A percentile compares a stretch with the other conserved stretches of the same genome.
phyloP scores from a whole-genome alignment of 2,888 invertebrate species.

The Sinotaia quadrata region DNA sequence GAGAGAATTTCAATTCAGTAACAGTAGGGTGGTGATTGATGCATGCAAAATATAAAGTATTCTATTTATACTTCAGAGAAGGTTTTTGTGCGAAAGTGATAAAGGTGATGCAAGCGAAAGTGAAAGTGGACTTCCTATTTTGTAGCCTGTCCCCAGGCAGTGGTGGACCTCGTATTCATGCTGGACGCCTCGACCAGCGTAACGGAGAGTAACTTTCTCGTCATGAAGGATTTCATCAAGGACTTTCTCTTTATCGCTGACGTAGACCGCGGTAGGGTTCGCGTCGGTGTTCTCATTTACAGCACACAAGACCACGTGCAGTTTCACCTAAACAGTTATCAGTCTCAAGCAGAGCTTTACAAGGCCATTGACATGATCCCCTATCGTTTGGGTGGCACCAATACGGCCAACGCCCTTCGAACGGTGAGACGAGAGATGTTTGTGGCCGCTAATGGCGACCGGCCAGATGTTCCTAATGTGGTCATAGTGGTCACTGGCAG shows the following conservation, averaged over 20 bases:
- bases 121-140: not conserved
- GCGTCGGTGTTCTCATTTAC: conserved; percentile 52
- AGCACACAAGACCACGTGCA: conserved; percentile 45
- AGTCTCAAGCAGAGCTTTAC: conserved; percentile 39
- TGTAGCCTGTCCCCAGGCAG: conserved; percentile 36
- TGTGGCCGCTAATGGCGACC: conserved; percentile 50
- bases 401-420: conserved; percentile 56
- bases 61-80: not conserved
- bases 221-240: conserved; percentile 51
- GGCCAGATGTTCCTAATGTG: conserved; percentile 49
- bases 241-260: conserved; percentile 44
- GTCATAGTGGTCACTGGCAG: conserved; percentile 60
- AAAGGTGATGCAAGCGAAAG: too few relatives aligned
- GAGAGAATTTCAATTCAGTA: too few relatives aligned
- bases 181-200: conserved; percentile 61
- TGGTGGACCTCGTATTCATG: conserved; percentile 54
- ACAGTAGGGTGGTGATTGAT: too few relatives aligned
- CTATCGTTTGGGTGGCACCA: conserved; percentile 52
- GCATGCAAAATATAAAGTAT: not conserved
- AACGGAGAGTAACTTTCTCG: conserved; percentile 32
- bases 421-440: conserved; percentile 50
- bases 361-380: conserved; percentile 41
- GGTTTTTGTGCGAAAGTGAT: too few relatives aligned
- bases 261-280: conserved; percentile 27
- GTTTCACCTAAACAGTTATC: conserved; percentile 52